A percentile compares a stretch with the other conserved stretches of the same genome.
These are phyloP conservation scores for Diprion similis DNA, from an alignment of 1,140 invertebrate genomes.

Conservation along the genomic window DNA sequence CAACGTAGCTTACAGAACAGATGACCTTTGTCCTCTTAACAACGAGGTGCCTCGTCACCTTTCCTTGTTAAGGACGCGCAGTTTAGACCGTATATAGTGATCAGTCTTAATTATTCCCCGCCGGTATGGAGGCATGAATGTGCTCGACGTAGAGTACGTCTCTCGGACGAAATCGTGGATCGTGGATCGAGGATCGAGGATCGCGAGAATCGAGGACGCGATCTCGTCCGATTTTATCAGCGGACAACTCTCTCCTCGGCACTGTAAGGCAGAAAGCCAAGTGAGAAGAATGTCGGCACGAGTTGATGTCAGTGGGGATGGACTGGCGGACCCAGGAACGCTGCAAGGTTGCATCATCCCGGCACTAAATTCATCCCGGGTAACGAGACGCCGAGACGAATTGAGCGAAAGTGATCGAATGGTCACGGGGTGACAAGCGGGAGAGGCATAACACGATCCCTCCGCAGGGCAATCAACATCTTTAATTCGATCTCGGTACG, in stretches of 20 bases:
- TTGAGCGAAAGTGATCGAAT: constrained; percentile 1
- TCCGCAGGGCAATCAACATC: not conserved
- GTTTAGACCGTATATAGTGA: not conserved
- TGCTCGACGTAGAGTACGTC: not conserved
- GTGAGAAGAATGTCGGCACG: not conserved
- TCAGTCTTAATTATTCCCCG: constrained; percentile 1
- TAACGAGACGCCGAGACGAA: constrained; percentile 6
- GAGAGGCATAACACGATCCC: not conserved
- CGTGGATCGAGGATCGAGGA: not conserved
- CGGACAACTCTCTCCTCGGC: constrained; percentile 6
- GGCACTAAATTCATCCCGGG: constrained; percentile 3
- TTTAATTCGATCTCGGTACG: constrained; percentile 2
- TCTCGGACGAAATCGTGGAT: not conserved
- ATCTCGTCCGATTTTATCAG: constrained; percentile 1
- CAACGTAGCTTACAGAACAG: not conserved
- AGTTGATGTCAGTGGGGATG: not conserved
- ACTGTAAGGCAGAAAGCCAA: not conserved
- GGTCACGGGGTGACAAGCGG: not conserved
- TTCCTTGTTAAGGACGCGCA: not conserved
- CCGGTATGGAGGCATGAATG: not conserved
- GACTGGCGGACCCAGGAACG: not conserved
- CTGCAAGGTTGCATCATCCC: constrained; percentile 6
- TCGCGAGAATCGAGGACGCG: not conserved
- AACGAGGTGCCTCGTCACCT: not conserved
- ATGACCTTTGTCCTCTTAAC: not conserved